These are phyloP conservation scores for Agrotis ipsilon DNA, from an alignment of 2,888 invertebrate species.

Conservation along the genomic window DNA sequence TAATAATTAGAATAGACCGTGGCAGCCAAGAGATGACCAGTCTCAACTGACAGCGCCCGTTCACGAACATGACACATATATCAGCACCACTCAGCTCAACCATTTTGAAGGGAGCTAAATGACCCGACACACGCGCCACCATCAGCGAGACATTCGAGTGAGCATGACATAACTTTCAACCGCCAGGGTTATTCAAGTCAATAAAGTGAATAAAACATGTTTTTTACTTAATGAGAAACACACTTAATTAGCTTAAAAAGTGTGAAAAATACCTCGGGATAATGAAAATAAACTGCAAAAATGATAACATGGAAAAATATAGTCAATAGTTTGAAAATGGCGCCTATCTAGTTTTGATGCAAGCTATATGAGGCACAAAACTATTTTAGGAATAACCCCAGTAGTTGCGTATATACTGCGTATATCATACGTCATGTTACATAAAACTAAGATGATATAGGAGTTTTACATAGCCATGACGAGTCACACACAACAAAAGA, in stretches of 20 bases:
- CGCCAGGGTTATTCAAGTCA: too few species aligned
- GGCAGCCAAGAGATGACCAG: too few species aligned
- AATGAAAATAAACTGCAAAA: background rate
- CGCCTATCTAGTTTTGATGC: background rate
- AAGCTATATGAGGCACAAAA: background rate
- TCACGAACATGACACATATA: too few species aligned
- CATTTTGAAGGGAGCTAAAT: too few species aligned
- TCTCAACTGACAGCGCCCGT: too few species aligned
- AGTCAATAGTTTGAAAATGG: conserved; percentile 1
- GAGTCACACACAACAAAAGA: conserved; percentile 73
- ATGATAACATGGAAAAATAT: background rate
- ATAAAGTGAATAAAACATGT: conserved; percentile 10
- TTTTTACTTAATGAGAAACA: conserved; percentile 8
- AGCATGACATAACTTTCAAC: too few species aligned
- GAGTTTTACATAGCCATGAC: conserved; percentile 58
- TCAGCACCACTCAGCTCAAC: too few species aligned
- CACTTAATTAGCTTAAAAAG: conserved; percentile 3
- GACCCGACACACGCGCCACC: too few species aligned
- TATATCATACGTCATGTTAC: conserved; percentile 25
- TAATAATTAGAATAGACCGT: too few species aligned
- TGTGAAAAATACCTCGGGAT: background rate
- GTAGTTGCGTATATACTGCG: conserved; percentile 25
- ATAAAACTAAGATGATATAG: conserved; percentile 55
- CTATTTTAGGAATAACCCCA: background rate
- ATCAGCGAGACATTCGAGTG: too few species aligned